These are phyloP conservation scores for Phaethornis superciliosus DNA, from an alignment of 2,113 vertebrate genomes.

Conservation along the genomic window DNA sequence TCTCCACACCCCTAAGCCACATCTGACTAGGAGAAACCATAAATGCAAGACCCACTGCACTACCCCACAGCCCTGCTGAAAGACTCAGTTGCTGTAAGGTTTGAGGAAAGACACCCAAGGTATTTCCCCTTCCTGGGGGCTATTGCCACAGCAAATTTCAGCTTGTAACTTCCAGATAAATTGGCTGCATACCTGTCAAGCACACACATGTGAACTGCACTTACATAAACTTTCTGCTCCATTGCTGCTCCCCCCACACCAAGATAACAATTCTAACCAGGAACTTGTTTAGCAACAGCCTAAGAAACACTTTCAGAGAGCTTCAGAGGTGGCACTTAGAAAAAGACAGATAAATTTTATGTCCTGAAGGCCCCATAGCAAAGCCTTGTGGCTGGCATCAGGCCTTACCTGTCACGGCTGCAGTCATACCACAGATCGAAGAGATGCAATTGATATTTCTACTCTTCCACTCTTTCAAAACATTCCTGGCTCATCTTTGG, in stretches of 20 bases:
- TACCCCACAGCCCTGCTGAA: background rate
- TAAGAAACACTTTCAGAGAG: constrained; percentile 6
- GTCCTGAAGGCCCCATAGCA: background rate
- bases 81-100: background rate
- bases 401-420: background rate
- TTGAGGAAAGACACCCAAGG: background rate
- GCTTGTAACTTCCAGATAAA: background rate
- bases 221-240: constrained; percentile 1
- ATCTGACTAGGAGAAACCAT: background rate
- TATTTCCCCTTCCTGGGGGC: background rate
- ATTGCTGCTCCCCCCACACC: background rate
- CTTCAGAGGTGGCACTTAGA: background rate
- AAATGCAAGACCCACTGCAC: background rate
- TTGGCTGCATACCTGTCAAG: background rate
- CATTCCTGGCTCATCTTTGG: constrained; percentile 14
- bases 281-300: background rate
- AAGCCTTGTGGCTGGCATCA: accelerated
- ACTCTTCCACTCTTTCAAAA: background rate
- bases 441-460: background rate
- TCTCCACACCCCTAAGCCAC: background rate
- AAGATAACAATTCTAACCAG: background rate
- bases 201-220: accelerated
- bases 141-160: background rate
- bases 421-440: accelerated
- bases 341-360: background rate